Base-by-base conservation (phyloP, 2,888 invertebrate species). In the Morpho helenor region DNA sequence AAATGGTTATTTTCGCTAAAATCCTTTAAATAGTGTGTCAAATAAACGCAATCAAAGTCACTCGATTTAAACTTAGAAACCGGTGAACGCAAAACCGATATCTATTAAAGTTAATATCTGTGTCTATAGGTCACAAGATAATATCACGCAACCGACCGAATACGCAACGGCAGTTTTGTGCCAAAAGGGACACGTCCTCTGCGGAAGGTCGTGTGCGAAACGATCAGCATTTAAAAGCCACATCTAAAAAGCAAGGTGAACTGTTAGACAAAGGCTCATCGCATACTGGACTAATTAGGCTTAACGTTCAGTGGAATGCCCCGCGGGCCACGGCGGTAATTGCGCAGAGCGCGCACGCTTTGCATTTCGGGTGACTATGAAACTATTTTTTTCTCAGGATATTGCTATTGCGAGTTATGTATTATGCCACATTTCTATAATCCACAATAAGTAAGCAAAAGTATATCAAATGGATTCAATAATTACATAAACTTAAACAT, bases 231-330 rank as follows among this genome's bases (percentile, higher is more conserved):
- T 73, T 68, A 69, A 74, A 69, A 68, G 68, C 67, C 67, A 70
- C 66, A 76, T 74, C 76, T 81, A 81, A 82, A 84, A 81, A 81
- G 71, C 87, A 87, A 87, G 87, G 87, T 85, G 85, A 86, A 76
- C 77, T 80, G 82, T 84, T 85, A 85, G 84, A 88, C 87, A 87
- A 88, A 88, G 84, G 79, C 85, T 80, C 87, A 83, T 85, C 86
- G 77, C 74, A 70, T 68, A 76, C 73, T 78, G 77, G 73, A 74
- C 77, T 84, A 87, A 87, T 88, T 87, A 86, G 83, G 77, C 73
- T 74, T 74, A 72, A 72, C 80, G 76, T 70, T 72, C 73, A 72
- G 71, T 74, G 82, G 83, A 85, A 86, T 86, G 82, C 79, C 80
- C 85, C 83, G 77, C 76, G 71, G 83, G 86, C 79, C 73, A 72